Evolutionary conservation across 2,113 vertebrate species (phyloP).

Genomic region (Antechinus flavipes): DNA sequence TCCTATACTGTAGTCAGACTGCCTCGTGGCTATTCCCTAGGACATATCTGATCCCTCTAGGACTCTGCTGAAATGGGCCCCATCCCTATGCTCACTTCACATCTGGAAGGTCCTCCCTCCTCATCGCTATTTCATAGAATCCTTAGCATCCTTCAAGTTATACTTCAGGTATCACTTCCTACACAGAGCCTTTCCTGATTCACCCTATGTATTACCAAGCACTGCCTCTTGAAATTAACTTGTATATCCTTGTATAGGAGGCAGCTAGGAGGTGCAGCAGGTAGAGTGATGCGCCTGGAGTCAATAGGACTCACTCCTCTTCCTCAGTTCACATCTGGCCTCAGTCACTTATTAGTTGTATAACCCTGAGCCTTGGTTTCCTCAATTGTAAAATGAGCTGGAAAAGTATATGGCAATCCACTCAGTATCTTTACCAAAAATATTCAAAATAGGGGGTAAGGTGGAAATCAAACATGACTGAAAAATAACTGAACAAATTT

Average conservation of each 20-base stretch:
- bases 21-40: not conserved
- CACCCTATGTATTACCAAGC: too few species aligned
- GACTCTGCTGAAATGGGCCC: not conserved
- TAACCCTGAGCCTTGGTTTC: too few species aligned
- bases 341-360: too few species aligned
- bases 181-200: not conserved
- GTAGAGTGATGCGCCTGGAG: too few species aligned
- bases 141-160: not conserved
- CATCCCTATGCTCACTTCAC: not conserved
- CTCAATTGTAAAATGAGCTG: too few species aligned
- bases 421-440: too few species aligned
- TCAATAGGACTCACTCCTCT: too few species aligned
- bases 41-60: not conserved
- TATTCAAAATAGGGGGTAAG: too few species aligned
- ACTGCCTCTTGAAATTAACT: not conserved
- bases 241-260: not conserved
- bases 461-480: not conserved
- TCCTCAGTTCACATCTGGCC: too few species aligned
- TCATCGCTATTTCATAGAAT: not conserved
- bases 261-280: too few species aligned
- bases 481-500: not conserved
- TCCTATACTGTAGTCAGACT: not conserved
- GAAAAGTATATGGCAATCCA: too few species aligned
- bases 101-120: not conserved
- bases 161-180: not conserved